Conservation (phyloP, 2,113 vertebrate species). For the Circaetus cinerascens region DNA sequence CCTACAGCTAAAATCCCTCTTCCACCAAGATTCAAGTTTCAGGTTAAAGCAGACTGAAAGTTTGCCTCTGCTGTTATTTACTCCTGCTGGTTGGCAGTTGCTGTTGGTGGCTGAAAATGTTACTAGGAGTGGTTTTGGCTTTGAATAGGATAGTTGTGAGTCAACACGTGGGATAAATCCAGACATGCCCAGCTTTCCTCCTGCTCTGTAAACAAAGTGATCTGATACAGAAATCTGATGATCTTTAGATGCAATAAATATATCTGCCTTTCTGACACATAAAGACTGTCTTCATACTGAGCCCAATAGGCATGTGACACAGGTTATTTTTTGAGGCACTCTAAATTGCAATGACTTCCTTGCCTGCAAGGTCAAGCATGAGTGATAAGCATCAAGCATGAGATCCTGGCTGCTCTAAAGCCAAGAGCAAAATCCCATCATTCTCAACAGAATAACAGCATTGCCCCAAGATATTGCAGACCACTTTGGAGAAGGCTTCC, state of each 20-base stretch:
- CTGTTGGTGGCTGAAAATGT: not conserved
- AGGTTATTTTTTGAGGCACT: not conserved
- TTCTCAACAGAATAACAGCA: not conserved
- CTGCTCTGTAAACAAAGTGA: constrained; percentile 13
- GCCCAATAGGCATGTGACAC: not conserved
- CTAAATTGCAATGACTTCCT: not conserved
- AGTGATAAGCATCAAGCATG: not conserved
- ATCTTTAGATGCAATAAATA: not conserved
- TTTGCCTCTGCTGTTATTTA: not conserved
- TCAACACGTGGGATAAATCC: constrained; percentile 45
- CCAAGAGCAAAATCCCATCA: not conserved
- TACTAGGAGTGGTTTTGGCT: constrained; percentile 57
- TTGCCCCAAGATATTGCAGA: not conserved
- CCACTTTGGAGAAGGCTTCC: not conserved
- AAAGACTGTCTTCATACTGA: not conserved
- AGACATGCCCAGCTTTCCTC: constrained; percentile 30
- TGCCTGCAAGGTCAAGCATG: not conserved
- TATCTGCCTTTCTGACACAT: not conserved
- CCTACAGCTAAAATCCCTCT: not conserved
- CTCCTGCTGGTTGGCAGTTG: not conserved
- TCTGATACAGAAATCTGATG: not conserved
- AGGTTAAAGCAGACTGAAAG: not conserved
- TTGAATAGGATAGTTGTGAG: not conserved
- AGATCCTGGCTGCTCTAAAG: not conserved
- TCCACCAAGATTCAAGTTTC: not conserved